These are phyloP conservation scores for Tiliacea aurago DNA, from an alignment of 2,888 invertebrate species.

Conservation along the genomic window DNA sequence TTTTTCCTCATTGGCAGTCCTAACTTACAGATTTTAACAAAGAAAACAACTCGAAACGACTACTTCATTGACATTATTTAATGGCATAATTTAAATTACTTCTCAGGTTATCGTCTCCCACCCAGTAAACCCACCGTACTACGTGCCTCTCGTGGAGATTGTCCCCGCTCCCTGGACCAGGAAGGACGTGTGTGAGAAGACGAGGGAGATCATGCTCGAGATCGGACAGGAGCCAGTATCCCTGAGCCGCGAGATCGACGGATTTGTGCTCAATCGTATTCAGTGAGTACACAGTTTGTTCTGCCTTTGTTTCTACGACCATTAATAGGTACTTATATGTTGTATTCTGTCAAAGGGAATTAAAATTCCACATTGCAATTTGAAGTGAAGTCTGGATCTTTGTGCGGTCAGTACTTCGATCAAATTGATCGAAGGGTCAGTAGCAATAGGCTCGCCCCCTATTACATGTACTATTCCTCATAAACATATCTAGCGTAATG, in stretches of 20 bases:
- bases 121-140: constrained; percentile 99
- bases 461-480: not conserved
- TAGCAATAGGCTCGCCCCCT: not conserved
- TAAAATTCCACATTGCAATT: not conserved
- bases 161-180: constrained; percentile 98
- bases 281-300: constrained; percentile 91
- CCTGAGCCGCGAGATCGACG: constrained; percentile 96
- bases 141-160: constrained; percentile 98
- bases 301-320: not conserved
- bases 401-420: not conserved
- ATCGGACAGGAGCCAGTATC: constrained; percentile 98
- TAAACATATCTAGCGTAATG: not conserved
- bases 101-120: constrained; percentile 95
- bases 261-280: constrained; percentile 98
- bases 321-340: not conserved
- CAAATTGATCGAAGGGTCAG: not conserved
- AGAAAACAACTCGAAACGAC: not conserved
- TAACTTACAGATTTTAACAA: too few relatives aligned
- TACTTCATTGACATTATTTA: not conserved
- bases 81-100: not conserved
- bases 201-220: constrained; percentile 94
- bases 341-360: too few relatives aligned
- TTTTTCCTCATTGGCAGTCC: too few relatives aligned
- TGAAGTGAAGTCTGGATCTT: not conserved
- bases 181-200: constrained; percentile 93